A percentile compares a stretch with the other conserved stretches of the same genome.
These are phyloP conservation scores for Dimorphilus gyrociliatus DNA, from an alignment of 2,888 invertebrate genomes.

Conservation along the genomic window DNA sequence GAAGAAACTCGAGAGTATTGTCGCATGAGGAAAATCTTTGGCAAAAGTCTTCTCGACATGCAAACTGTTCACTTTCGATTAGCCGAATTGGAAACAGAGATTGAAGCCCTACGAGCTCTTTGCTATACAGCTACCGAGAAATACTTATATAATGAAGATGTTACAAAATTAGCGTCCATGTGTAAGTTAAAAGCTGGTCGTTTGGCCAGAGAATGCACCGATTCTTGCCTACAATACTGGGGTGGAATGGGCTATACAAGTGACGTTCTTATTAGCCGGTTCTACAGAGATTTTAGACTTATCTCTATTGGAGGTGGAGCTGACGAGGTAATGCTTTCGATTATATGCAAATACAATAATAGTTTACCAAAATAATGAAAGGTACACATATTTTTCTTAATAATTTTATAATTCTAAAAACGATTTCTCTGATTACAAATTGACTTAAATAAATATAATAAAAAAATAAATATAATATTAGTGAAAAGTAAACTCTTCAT, in stretches of 20 bases:
- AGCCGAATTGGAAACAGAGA: constrained; percentile 43
- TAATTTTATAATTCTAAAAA: no score
- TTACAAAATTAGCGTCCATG: constrained; percentile 44
- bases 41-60: constrained; percentile 37
- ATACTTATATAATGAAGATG: constrained; percentile 39
- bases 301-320: constrained; percentile 45
- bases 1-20: constrained; percentile 42
- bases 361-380: constrained; percentile 43
- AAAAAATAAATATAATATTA: no score
- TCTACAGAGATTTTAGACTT: constrained; percentile 40
- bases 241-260: constrained; percentile 45
- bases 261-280: constrained; percentile 37
- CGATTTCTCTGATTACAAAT: no score
- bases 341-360: constrained; percentile 44
- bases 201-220: constrained; percentile 39
- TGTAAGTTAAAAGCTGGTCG: constrained; percentile 43
- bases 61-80: constrained; percentile 42
- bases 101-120: constrained; percentile 41
- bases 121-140: constrained; percentile 39
- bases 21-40: constrained; percentile 39
- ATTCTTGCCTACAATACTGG: constrained; percentile 45
- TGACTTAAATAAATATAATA: no score
- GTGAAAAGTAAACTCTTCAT: no score
- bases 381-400: no score
- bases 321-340: constrained; percentile 45